These are phyloP conservation scores for Onychostruthus taczanowskii DNA, from an alignment of 2,113 vertebrate species.

Conservation along the genomic window DNA sequence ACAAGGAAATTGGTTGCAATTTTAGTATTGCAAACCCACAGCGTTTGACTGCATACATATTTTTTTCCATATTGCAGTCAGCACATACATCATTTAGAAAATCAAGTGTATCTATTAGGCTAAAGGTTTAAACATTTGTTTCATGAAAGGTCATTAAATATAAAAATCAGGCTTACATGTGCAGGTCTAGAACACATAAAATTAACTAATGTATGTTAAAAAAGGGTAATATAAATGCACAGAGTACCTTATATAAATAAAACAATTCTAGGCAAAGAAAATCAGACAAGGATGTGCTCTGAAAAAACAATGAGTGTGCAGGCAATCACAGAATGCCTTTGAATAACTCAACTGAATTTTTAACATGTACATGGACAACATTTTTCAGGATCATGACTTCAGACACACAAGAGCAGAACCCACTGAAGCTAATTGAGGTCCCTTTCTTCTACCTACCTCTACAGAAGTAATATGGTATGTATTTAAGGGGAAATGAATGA, in stretches of 20 bases:
- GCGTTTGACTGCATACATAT: not conserved
- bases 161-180: slow-evolving; percentile 8
- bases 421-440: not conserved
- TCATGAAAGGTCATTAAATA: slow-evolving; percentile 43
- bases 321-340: not conserved
- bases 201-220: not conserved
- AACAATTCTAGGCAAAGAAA: not conserved
- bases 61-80: slow-evolving; percentile 43
- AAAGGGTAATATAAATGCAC: not conserved
- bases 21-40: slow-evolving; percentile 33
- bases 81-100: slow-evolving; percentile 13
- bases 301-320: not conserved
- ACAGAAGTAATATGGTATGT: not conserved
- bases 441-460: not conserved
- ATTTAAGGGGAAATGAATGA: not conserved
- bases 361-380: not conserved
- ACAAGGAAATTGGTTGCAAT: slow-evolving; percentile 48
- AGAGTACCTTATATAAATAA: not conserved
- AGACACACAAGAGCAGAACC: not conserved
- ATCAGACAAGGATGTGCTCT: not conserved
- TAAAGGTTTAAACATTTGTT: slow-evolving; percentile 60
- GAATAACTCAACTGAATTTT: not conserved
- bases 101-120: slow-evolving; percentile 48
- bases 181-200: not conserved
- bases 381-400: not conserved